Conservation (phyloP, 1,140 invertebrate genomes). For the Neocloeon triangulifer region DNA sequence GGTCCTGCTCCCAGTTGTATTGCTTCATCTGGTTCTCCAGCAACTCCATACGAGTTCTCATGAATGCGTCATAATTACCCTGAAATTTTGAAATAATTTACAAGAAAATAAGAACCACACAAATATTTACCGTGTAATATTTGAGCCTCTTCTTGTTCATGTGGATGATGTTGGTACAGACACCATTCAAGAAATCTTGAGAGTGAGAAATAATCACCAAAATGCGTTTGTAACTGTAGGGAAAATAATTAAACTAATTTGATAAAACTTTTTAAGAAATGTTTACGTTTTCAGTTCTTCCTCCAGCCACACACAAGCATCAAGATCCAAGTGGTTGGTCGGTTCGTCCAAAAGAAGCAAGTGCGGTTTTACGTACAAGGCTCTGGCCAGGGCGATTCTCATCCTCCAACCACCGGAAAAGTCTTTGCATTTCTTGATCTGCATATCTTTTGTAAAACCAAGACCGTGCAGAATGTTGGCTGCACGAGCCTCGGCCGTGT, state of each 20-base stretch:
- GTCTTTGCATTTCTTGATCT: slow-evolving; percentile 72
- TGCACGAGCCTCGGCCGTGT: slow-evolving; percentile 83
- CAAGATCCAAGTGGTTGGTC: slow-evolving; percentile 95
- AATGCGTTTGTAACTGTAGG: slow-evolving; percentile 75
- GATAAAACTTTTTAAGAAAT: slow-evolving; percentile 3
- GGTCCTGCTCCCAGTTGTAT: slow-evolving; percentile 99
- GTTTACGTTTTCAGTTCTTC: slow-evolving; percentile 78
- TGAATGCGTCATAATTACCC: slow-evolving; percentile 89
- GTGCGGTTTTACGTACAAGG: slow-evolving; percentile 80
- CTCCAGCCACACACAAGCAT: slow-evolving; percentile 99
- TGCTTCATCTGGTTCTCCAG: slow-evolving; percentile 98
- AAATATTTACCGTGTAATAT: slow-evolving; percentile 64
- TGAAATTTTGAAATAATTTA: slow-evolving; percentile 13
- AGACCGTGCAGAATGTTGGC: slow-evolving; percentile 90
- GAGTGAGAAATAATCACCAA: slow-evolving; percentile 98
- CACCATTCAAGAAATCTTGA: slow-evolving; percentile 98
- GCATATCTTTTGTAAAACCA: slow-evolving; percentile 90
- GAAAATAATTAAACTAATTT: slow-evolving; percentile 8
- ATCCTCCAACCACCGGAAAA: slow-evolving; percentile 98
- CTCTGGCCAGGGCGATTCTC: slow-evolving; percentile 93
- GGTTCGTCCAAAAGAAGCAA: slow-evolving; percentile 86
- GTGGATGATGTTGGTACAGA: slow-evolving; percentile 97
- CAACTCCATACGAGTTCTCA: slow-evolving; percentile 76
- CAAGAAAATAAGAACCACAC: not conserved
- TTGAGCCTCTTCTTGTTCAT: slow-evolving; percentile 82